Evolutionary conservation across 2,888 invertebrate genomes (phyloP).

Genomic region (Apamea epomidion): DNA sequence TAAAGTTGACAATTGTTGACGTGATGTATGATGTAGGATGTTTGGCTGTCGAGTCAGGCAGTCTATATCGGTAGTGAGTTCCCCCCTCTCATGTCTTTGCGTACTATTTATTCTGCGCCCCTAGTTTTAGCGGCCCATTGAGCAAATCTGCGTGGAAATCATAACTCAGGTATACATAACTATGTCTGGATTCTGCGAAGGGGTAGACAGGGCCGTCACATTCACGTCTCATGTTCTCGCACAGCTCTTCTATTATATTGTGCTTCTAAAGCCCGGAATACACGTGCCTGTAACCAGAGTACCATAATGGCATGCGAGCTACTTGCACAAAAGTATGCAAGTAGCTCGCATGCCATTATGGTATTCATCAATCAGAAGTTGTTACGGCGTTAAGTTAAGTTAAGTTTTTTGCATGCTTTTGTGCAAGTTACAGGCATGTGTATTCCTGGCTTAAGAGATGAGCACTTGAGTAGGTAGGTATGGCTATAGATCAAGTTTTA

Average conservation of each 20-base stretch:
- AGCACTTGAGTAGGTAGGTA: neutral
- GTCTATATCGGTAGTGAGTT: constrained; percentile 80
- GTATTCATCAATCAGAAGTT: too few species aligned
- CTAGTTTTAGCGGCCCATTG: constrained; percentile 77
- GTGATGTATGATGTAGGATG: constrained; percentile 14
- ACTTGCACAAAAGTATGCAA: too few species aligned
- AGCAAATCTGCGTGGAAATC: constrained; percentile 73
- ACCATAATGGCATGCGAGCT: too few species aligned
- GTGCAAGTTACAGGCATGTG: neutral
- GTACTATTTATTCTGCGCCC: constrained; percentile 82
- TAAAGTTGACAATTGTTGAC: constrained; percentile 35
- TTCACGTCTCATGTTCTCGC: neutral
- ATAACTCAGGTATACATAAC: constrained; percentile 54
- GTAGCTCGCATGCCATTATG: neutral
- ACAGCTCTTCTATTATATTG: neutral
- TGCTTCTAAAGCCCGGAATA: neutral
- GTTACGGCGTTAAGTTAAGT: too few species aligned
- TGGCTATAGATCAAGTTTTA: neutral
- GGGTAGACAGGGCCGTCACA: neutral
- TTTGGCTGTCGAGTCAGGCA: constrained; percentile 33
- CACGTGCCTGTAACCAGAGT: neutral
- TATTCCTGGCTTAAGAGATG: neutral
- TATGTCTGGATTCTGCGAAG: constrained; percentile 1
- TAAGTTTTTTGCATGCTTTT: too few species aligned
- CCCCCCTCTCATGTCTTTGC: constrained; percentile 72